Conservation (phyloP, 2,797 vertebrate species). For the Spondyliosoma cantharus region DNA sequence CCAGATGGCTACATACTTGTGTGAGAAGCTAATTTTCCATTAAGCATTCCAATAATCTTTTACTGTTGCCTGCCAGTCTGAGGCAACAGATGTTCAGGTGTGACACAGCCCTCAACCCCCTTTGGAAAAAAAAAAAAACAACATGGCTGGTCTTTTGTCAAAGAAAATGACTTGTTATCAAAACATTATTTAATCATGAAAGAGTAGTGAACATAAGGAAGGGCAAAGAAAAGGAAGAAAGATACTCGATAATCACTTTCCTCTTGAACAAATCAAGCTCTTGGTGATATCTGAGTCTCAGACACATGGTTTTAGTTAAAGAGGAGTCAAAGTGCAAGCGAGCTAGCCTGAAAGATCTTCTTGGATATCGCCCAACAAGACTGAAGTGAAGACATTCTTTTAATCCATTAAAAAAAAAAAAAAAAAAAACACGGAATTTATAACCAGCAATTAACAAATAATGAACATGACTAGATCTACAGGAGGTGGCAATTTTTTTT, state of each 20-base stretch:
- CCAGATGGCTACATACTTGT: background rate
- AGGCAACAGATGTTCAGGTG: slow-evolving; percentile 76
- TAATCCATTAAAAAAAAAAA: slow-evolving; percentile 30
- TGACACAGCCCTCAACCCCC: slow-evolving; percentile 46
- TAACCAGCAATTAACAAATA: slow-evolving; percentile 62
- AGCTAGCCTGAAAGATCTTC: slow-evolving; percentile 7
- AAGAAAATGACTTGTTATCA: slow-evolving; percentile 15
- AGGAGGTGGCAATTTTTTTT: slow-evolving; percentile 47
- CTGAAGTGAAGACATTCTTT: slow-evolving; percentile 43
- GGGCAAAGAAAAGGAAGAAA: background rate
- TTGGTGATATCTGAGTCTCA: slow-evolving; percentile 25
- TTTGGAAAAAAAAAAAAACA: slow-evolving; percentile 33
- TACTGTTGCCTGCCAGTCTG: slow-evolving; percentile 55
- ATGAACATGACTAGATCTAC: slow-evolving; percentile 46
- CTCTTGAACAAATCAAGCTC: slow-evolving; percentile 2
- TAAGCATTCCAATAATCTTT: slow-evolving; percentile 52
- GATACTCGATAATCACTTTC: background rate
- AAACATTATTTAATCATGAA: slow-evolving; percentile 25
- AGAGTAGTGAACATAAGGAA: slow-evolving; percentile 15
- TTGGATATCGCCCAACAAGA: slow-evolving; percentile 42
- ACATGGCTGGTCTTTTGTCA: background rate
- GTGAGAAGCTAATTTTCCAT: slow-evolving; percentile 28
- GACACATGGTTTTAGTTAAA: slow-evolving; percentile 14
- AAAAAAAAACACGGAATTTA: slow-evolving; percentile 28
- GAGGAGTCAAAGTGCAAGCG: slow-evolving; percentile 14